Percentiles rank a stretch among this genome's conserved stretches.
phyloP scores from a whole-genome alignment of 2,113 vertebrate species.

The Nansenia antarctica region DNA sequence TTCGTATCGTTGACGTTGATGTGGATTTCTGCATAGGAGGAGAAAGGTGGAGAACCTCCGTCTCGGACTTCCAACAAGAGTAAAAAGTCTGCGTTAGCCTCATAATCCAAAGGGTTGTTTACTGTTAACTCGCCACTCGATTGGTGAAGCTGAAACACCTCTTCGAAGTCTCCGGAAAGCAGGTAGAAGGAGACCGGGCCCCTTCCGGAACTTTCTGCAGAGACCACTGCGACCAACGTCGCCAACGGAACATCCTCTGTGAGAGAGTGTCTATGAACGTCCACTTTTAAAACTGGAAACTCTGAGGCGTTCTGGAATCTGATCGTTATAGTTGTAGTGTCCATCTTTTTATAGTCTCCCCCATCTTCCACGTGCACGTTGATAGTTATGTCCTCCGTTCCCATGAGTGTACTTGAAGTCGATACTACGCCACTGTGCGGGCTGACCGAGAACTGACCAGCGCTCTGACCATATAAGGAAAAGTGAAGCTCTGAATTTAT shows the following conservation, averaged over 20 bases:
- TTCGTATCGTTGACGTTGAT: conserved; percentile 71
- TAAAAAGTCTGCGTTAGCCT: conserved; percentile 61
- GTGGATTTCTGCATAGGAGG: conserved; percentile 68
- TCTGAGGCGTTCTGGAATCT: conserved; percentile 64
- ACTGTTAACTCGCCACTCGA: conserved; percentile 61
- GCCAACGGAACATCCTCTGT: conserved; percentile 62
- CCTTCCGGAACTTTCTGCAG: conserved; percentile 53
- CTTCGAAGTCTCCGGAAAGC: conserved; percentile 68
- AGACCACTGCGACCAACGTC: conserved; percentile 57
- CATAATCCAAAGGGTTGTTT: conserved; percentile 70
- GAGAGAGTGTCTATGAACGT: conserved; percentile 44
- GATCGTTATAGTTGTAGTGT: conserved; percentile 69
- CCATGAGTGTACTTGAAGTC: conserved; percentile 30
- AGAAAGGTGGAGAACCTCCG: conserved; percentile 72
- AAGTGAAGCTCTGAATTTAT: conserved; percentile 71
- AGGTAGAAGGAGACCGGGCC: conserved; percentile 69
- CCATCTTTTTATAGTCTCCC: conserved; percentile 64
- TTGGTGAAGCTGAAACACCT: conserved; percentile 64
- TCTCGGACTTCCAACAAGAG: conserved; percentile 75
- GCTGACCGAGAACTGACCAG: conserved; percentile 65
- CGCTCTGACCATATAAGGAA: conserved; percentile 63
- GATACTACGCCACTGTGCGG: conserved; percentile 63
- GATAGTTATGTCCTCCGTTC: conserved; percentile 58
- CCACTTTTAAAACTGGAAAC: conserved; percentile 64
- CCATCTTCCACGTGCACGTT: conserved; percentile 65